Percentiles rank a stretch among this genome's conserved stretches.
These are phyloP conservation scores for Batillaria attramentaria DNA, from an alignment of 1,140 invertebrate genomes.

Conservation along the genomic window DNA sequence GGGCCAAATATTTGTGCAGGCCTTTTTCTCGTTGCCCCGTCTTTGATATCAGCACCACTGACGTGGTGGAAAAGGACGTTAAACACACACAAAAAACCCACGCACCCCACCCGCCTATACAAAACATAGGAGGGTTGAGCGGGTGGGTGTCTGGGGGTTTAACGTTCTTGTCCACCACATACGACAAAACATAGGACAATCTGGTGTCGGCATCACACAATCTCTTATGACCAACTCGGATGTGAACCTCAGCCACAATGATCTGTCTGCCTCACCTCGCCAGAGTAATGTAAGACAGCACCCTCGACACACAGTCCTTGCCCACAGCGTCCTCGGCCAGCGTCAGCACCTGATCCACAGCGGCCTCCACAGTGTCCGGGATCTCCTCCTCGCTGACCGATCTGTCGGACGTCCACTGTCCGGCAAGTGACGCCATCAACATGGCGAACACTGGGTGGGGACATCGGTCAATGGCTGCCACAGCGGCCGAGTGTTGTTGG, in stretches of 20 bases:
- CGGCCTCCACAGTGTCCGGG: background rate
- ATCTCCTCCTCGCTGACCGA: background rate
- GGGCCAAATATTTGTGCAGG: too few species aligned
- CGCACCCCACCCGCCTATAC: too few species aligned
- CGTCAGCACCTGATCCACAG: background rate
- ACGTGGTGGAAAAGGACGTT: too few species aligned
- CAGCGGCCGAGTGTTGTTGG: background rate
- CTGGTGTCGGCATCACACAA: conserved; percentile 30
- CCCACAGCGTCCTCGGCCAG: conserved; percentile 12
- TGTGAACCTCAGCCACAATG: background rate
- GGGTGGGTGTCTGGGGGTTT: too few species aligned
- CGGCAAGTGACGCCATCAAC: background rate
- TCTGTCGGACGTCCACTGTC: background rate
- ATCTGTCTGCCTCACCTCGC: conserved; percentile 17
- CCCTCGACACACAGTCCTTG: background rate
- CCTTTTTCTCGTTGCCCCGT: too few species aligned
- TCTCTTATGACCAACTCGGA: conserved; percentile 9
- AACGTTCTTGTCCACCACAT: too few species aligned
- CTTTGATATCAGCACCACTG: too few species aligned
- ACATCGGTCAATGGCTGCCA: background rate
- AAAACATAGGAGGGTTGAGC: too few species aligned
- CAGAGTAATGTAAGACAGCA: background rate
- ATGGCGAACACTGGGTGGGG: conserved; percentile 12
- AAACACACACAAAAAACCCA: too few species aligned
- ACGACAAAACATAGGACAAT: too few species aligned